Percentiles rank a stretch among this genome's conserved stretches.
phyloP scores from a whole-genome alignment of 2,888 invertebrate genomes.

The Acleris sparsana region DNA sequence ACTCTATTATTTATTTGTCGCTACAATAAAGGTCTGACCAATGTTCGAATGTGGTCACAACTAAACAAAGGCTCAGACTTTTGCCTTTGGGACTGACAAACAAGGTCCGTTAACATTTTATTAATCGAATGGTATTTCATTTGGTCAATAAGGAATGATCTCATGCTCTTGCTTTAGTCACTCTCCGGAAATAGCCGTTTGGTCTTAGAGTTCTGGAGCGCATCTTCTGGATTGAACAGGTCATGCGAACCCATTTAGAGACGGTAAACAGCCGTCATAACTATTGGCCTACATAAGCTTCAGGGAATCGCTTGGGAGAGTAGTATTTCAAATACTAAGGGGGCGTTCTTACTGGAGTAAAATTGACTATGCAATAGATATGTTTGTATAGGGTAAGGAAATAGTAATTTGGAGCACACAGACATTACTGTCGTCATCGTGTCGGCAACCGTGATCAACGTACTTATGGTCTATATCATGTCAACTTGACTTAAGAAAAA shows the following conservation, averaged over 20 bases:
- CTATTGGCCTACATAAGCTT: conserved; percentile 19
- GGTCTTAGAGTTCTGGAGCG: conserved; percentile 12
- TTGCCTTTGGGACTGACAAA: conserved; percentile 22
- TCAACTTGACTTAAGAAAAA: too few species aligned
- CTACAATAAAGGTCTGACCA: too few species aligned
- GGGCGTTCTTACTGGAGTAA: background rate
- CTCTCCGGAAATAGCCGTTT: conserved; percentile 67
- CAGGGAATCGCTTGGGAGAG: background rate
- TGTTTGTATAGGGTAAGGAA: background rate
- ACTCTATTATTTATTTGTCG: too few species aligned
- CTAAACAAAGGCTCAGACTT: background rate
- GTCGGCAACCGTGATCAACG: too few species aligned
- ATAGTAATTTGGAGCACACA: too few species aligned
- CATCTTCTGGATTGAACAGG: conserved; percentile 49
- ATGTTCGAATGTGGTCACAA: background rate
- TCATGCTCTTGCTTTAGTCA: conserved; percentile 72
- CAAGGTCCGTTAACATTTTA: conserved; percentile 28
- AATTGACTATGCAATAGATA: background rate
- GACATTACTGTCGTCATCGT: background rate
- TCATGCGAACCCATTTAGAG: conserved; percentile 27
- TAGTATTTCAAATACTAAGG: conserved; percentile 4
- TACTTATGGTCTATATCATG: too few species aligned
- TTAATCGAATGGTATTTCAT: conserved; percentile 38
- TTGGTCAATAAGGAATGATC: conserved; percentile 66
- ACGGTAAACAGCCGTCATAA: conserved; percentile 30